Evolutionary conservation across 92 coral and sea anemone genomes (phyloP).

Genomic region (Micromussa lordhowensis): DNA sequence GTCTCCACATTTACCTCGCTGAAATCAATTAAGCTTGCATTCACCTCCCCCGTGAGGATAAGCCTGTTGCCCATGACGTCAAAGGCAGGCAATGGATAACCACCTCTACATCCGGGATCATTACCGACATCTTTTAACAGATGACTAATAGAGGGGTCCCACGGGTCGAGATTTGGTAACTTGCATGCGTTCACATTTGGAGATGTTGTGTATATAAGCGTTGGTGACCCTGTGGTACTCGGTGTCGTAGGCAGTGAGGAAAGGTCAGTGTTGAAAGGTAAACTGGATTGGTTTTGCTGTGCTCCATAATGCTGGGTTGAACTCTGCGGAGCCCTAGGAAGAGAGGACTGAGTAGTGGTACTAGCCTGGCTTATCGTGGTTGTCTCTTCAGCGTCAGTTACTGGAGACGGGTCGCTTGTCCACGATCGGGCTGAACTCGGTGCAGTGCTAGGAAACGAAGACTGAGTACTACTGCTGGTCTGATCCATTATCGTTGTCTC

Average conservation of each 20-base stretch:
- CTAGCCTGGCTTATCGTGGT: not conserved
- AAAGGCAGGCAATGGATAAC: constrained; percentile 66
- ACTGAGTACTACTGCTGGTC: not conserved
- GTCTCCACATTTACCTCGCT: constrained; percentile 56
- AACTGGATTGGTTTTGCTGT: not conserved
- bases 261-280: not conserved
- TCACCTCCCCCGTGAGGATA: constrained; percentile 49
- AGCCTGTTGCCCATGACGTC: constrained; percentile 74
- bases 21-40: constrained; percentile 16
- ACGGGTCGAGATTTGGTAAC: constrained; percentile 82
- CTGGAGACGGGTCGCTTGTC: not conserved
- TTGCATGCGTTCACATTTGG: constrained; percentile 56
- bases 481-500: not conserved
- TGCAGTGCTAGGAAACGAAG: not conserved
- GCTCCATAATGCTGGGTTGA: not conserved
- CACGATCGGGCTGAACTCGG: not conserved
- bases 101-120: constrained; percentile 73
- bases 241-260: not conserved
- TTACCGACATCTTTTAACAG: constrained; percentile 78
- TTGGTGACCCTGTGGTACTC: constrained; percentile 21
- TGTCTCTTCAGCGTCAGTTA: not conserved
- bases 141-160: constrained; percentile 80
- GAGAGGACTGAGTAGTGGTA: not conserved
- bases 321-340: not conserved
- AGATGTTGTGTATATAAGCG: constrained; percentile 30